Evolutionary conservation across 2,113 vertebrate genomes (phyloP).

Genomic region (Monopterus albus): DNA sequence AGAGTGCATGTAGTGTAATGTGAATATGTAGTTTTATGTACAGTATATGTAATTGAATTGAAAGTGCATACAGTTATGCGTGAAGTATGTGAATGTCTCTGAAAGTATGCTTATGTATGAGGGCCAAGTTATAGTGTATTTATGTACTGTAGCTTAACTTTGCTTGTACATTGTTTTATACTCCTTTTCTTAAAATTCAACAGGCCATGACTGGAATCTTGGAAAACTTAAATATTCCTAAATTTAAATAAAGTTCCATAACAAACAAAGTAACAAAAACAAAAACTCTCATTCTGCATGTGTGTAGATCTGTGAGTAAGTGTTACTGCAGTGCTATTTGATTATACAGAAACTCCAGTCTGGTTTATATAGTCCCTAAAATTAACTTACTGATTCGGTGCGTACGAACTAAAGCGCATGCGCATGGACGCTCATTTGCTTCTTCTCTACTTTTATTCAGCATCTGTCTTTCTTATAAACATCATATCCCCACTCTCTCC

Average conservation of each 20-base stretch:
- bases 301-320: slow-evolving; percentile 4
- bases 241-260: background rate
- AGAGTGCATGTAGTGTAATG: background rate
- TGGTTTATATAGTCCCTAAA: slow-evolving; percentile 11
- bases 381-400: slow-evolving; percentile 7
- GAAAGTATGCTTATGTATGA: background rate
- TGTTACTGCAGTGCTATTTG: background rate
- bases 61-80: background rate
- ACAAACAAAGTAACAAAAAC: background rate
- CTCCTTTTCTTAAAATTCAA: background rate
- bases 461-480: background rate
- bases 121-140: background rate
- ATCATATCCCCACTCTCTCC: background rate
- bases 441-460: background rate
- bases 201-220: background rate
- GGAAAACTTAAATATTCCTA: background rate
- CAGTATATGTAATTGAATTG: slow-evolving; percentile 8
- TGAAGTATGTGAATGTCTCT: background rate
- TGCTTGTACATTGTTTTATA: background rate
- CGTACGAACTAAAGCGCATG: too few species aligned
- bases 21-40: slow-evolving; percentile 10
- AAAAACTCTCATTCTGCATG: background rate
- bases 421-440: background rate
- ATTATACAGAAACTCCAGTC: slow-evolving; percentile 17
- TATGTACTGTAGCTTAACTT: background rate